Conservation (phyloP, 2,797 vertebrate genomes). For the Enoplosus armatus region DNA sequence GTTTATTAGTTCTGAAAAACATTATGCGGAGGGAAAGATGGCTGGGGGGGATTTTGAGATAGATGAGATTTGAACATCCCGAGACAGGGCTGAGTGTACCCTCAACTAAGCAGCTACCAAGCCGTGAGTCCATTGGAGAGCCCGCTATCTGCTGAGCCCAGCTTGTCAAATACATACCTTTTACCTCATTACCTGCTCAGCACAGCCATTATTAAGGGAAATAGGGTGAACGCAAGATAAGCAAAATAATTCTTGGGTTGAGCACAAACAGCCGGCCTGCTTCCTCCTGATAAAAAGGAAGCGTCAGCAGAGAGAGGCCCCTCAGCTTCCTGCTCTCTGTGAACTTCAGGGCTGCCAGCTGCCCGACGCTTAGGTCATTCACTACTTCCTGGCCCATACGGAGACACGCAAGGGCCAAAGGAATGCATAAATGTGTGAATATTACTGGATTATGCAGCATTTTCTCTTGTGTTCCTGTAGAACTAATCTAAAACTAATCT, state of each 20-base stretch:
- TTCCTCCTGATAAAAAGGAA: constrained; percentile 85
- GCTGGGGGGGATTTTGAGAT: constrained; percentile 52
- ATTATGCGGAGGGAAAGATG: constrained; percentile 56
- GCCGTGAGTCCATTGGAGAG: constrained; percentile 48
- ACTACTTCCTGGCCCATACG: constrained; percentile 58
- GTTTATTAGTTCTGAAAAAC: constrained; percentile 74
- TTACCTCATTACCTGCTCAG: constrained; percentile 81
- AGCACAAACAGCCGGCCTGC: constrained; percentile 80
- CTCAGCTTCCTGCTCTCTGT: constrained; percentile 72
- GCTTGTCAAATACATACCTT: constrained; percentile 80
- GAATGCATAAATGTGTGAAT: constrained; percentile 40
- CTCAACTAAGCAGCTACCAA: constrained; percentile 58
- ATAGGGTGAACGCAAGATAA: constrained; percentile 79
- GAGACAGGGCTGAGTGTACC: constrained; percentile 53
- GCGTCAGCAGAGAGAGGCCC: constrained; percentile 60
- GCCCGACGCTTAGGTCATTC: constrained; percentile 67
- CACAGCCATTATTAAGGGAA: constrained; percentile 77
- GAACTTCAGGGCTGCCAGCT: constrained; percentile 65
- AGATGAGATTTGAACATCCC: constrained; percentile 60
- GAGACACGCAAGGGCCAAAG: constrained; percentile 50
- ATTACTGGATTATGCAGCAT: constrained; percentile 18
- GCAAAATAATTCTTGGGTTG: constrained; percentile 77
- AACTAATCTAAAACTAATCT: background rate
- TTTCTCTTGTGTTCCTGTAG: background rate
- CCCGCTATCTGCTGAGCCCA: constrained; percentile 76